Evolutionary conservation across 1,140 invertebrate species (phyloP).

Genomic region (Drosophila hydei): DNA sequence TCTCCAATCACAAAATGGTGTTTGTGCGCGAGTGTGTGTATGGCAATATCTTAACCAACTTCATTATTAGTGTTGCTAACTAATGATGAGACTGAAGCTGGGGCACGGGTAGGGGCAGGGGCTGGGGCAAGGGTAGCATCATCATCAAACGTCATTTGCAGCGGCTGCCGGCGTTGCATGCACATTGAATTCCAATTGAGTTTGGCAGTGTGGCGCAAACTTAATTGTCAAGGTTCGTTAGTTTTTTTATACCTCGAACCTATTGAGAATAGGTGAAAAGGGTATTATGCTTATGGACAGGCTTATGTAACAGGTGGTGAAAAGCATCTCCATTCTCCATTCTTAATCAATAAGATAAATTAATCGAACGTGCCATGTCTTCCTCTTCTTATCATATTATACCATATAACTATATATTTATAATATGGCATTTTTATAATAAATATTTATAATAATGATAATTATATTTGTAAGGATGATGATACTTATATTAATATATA

Average conservation of each 20-base stretch:
- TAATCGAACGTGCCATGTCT: too few relatives aligned
- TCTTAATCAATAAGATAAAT: too few relatives aligned
- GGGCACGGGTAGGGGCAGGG: constrained; percentile 2
- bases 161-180: constrained; percentile 68
- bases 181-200: constrained; percentile 80
- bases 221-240: constrained; percentile 81
- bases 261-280: too few relatives aligned
- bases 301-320: too few relatives aligned
- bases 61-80: constrained; percentile 55
- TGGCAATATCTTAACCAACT: constrained; percentile 53
- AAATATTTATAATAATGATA: too few relatives aligned
- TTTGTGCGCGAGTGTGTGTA: constrained; percentile 12
- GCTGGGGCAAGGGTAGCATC: constrained; percentile 52
- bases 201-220: constrained; percentile 79
- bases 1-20: constrained; percentile 17
- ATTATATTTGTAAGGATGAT: too few relatives aligned
- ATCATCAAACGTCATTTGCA: constrained; percentile 60
- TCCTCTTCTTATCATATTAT: too few relatives aligned
- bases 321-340: too few relatives aligned
- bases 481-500: too few relatives aligned
- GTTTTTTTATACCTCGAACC: constrained; percentile 49
- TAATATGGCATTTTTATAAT: too few relatives aligned
- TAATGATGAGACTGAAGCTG: constrained; percentile 23
- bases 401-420: too few relatives aligned
- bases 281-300: too few relatives aligned